Conservation (phyloP, 2,797 vertebrate genomes). For the Hipposideros larvatus region DNA sequence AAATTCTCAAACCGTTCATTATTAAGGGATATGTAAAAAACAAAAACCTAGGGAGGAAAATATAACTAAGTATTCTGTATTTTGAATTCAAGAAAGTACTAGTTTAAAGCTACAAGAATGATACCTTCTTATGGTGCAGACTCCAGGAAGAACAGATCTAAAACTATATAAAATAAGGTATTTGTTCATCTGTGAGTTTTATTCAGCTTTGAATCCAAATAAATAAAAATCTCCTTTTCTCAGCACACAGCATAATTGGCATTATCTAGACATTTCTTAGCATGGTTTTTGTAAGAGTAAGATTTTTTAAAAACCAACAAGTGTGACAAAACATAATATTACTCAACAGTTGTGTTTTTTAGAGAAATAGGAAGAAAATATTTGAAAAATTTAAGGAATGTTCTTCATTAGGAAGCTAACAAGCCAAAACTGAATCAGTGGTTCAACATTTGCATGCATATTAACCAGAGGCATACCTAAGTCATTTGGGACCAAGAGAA, state of each 20-base stretch:
- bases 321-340: neutral
- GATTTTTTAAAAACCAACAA: neutral
- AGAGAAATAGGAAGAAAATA: neutral
- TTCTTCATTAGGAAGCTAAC: neutral
- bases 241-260: neutral
- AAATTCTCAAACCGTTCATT: neutral
- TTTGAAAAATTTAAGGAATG: neutral
- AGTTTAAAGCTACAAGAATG: neutral
- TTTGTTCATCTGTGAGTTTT: neutral
- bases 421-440: neutral
- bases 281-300: neutral
- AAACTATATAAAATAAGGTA: neutral
- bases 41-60: neutral
- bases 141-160: neutral
- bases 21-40: neutral
- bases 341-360: neutral
- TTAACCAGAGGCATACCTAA: neutral
- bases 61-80: neutral
- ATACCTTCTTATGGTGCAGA: neutral
- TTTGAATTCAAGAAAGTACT: neutral
- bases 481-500: conserved; percentile 3
- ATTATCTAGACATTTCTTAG: neutral
- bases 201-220: neutral
- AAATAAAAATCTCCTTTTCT: neutral
- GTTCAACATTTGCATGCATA: neutral